Percentiles rank a stretch among this genome's conserved stretches.
These are phyloP conservation scores for Rhopilema esculentum DNA, from an alignment of 30 jellyfish, hydroid and myxozoan species.

Conservation along the genomic window DNA sequence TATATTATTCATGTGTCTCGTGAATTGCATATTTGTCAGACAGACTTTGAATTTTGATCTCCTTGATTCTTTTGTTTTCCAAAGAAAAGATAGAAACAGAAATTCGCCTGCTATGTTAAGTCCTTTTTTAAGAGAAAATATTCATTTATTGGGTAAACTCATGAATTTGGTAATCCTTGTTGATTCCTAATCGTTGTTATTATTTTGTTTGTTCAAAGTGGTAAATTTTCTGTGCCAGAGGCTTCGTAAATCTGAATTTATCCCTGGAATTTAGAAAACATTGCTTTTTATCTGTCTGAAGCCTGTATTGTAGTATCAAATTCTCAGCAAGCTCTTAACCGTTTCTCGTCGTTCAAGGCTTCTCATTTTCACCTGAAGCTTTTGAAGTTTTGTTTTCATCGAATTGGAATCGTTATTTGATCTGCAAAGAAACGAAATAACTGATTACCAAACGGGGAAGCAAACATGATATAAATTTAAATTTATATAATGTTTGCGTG, in stretches of 20 bases:
- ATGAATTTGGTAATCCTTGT: neutral
- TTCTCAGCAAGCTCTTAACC: too few species aligned
- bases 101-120: neutral
- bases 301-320: neutral
- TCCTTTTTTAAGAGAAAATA: neutral
- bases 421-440: too few species aligned
- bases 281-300: too few species aligned
- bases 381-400: too few species aligned
- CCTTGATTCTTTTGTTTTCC: neutral
- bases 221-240: neutral
- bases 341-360: too few species aligned
- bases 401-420: too few species aligned
- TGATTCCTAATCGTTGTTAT: neutral
- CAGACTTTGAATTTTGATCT: neutral
- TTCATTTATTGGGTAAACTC: neutral
- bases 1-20: neutral
- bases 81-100: neutral
- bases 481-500: too few species aligned
- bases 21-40: neutral
- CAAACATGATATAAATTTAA: too few species aligned
- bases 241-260: neutral
- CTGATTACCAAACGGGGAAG: too few species aligned
- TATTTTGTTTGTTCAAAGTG: neutral
- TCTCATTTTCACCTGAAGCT: too few species aligned
- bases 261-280: neutral